Percentiles rank a stretch among this genome's conserved stretches.
phyloP scores from a whole-genome alignment of 2,113 vertebrate genomes.

The Malurus elegans region DNA sequence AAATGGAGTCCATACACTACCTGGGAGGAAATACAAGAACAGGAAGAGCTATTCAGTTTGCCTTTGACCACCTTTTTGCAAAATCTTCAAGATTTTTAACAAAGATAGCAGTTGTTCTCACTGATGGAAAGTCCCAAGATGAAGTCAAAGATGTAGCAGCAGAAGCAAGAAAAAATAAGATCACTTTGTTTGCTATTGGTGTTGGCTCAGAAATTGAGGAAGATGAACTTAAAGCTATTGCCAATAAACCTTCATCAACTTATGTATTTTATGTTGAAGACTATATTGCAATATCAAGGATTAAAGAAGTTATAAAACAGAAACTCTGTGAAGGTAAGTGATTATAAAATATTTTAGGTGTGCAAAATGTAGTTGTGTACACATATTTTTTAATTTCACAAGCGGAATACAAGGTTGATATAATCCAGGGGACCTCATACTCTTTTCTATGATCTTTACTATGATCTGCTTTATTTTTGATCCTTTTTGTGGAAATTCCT shows the following conservation, averaged over 20 bases:
- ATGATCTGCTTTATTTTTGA: not conserved
- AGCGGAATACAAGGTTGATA: not conserved
- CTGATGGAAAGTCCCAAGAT: slow-evolving; percentile 96
- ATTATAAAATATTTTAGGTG: not conserved
- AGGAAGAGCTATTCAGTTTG: slow-evolving; percentile 91
- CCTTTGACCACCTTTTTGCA: slow-evolving; percentile 88
- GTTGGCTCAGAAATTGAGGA: slow-evolving; percentile 90
- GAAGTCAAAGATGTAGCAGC: slow-evolving; percentile 88
- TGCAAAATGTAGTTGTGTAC: not conserved
- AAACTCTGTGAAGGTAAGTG: slow-evolving; percentile 95
- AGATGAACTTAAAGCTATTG: slow-evolving; percentile 87
- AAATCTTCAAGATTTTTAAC: slow-evolving; percentile 90
- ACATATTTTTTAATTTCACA: not conserved
- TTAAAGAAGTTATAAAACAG: slow-evolving; percentile 94
- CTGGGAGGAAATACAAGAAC: slow-evolving; percentile 94
- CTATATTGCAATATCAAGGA: slow-evolving; percentile 94
- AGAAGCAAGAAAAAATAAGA: slow-evolving; percentile 88
- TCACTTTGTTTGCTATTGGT: slow-evolving; percentile 94
- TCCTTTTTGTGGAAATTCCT: not conserved
- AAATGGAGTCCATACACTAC: slow-evolving; percentile 88
- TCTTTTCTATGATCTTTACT: not conserved
- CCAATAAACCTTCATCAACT: slow-evolving; percentile 91
- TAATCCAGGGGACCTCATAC: not conserved
- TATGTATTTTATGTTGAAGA: slow-evolving; percentile 96
- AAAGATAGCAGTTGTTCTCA: slow-evolving; percentile 93